phyloP scores from a whole-genome alignment of 2,797 vertebrate genomes.

The Lagocephalus sceleratus region DNA sequence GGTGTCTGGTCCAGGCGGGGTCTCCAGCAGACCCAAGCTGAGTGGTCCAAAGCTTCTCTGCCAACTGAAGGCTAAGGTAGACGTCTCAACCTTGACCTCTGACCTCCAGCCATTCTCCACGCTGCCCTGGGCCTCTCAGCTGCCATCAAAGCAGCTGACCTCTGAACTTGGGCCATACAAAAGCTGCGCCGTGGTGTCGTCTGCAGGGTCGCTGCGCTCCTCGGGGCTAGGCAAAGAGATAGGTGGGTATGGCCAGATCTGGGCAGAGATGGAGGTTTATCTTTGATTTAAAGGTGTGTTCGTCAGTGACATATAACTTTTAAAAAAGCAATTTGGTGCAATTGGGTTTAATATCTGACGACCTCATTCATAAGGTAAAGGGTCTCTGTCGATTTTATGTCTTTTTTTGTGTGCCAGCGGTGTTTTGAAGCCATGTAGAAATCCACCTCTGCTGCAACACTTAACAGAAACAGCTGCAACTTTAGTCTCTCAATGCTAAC shows the following conservation, averaged over 20 bases:
- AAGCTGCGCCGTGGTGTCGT: slow-evolving; percentile 79
- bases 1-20: slow-evolving; percentile 26
- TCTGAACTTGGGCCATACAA: slow-evolving; percentile 71
- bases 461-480: not conserved
- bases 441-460: not conserved
- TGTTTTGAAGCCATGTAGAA: too few species aligned
- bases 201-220: slow-evolving; percentile 74
- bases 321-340: not conserved
- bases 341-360: too few species aligned
- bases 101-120: slow-evolving; percentile 73
- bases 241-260: too few species aligned
- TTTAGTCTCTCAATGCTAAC: too few species aligned
- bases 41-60: slow-evolving; percentile 74
- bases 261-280: not conserved
- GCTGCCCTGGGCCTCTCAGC: slow-evolving; percentile 69
- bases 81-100: slow-evolving; percentile 66
- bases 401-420: too few species aligned
- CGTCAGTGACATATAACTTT: too few species aligned
- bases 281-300: too few species aligned
- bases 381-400: too few species aligned
- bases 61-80: slow-evolving; percentile 67
- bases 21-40: slow-evolving; percentile 38
- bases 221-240: slow-evolving; percentile 80
- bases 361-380: too few species aligned
- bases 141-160: slow-evolving; percentile 63